A percentile compares a stretch with the other conserved stretches of the same genome.
Conservation (phyloP, 2,797 vertebrate species). For the Enteromius viviparus region DNA sequence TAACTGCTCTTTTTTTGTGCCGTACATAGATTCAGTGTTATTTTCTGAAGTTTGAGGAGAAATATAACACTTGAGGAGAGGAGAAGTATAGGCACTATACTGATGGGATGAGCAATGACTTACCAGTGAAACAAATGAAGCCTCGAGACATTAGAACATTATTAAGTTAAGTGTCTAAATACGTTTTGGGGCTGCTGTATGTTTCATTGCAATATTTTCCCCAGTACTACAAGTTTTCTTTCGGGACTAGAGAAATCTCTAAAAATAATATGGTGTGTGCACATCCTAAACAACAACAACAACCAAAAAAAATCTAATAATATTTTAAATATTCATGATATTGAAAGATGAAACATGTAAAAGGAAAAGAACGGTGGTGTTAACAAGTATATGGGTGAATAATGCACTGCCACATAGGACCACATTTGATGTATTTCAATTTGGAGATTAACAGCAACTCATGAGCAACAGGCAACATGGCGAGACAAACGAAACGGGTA, state of each 20-base stretch:
- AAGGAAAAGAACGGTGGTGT: not conserved
- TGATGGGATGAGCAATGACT: slow-evolving; percentile 16
- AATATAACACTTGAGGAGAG: not conserved
- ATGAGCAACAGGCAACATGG: slow-evolving; percentile 46
- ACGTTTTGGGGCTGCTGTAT: not conserved
- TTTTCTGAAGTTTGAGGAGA: not conserved
- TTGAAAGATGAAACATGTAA: not conserved
- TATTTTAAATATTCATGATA: not conserved
- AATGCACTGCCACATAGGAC: slow-evolving; percentile 16
- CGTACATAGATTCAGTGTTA: slow-evolving; percentile 9
- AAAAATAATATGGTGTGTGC: not conserved
- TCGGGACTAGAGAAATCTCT: not conserved
- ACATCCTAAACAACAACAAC: not conserved
- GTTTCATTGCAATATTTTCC: slow-evolving; percentile 1
- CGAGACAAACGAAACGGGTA: slow-evolving; percentile 59
- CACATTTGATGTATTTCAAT: slow-evolving; percentile 49
- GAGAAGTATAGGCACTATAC: not conserved
- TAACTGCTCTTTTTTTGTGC: slow-evolving; percentile 47
- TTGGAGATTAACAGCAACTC: slow-evolving; percentile 51
- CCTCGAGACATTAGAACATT: no score
- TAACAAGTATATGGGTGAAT: not conserved
- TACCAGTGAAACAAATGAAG: not conserved
- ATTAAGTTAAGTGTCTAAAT: not conserved
- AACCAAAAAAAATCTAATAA: no score
- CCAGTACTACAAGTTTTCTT: not conserved